Evolutionary conservation across 2,888 invertebrate species (phyloP), one percentile per base, ranked within the genome.

Genomic region (Aromia moschata): DNA sequence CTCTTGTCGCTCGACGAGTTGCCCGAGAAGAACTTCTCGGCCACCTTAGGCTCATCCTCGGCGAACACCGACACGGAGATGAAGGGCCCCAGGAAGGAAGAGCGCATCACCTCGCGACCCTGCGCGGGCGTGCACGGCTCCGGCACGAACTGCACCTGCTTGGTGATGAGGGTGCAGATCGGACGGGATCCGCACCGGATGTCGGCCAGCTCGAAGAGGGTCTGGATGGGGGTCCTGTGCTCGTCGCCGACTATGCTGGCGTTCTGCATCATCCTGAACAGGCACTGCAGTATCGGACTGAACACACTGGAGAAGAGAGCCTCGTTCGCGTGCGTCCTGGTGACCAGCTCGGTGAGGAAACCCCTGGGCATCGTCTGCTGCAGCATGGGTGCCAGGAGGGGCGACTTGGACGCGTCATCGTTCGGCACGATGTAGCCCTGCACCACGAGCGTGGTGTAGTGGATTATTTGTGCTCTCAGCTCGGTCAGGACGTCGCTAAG

Each of bases 11-110:
- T 82, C 0, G 84, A 73, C 1, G 83, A 81, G 60, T 86, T 87
- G 1, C 85, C 85, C 30, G 83, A 82, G 81, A 82, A 85, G 56
- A 84, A 72, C 1, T 71, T 72, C 49, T 71, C 70, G 10, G 70
- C 71, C 30, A 66, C 61, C 67, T 92, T 89, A 0, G 92, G 92
- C 78, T 94, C 93, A 79, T 97, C 97, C 76, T 98, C 97, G 31
- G 93, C 94, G 79, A 97, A 95, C 1, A 96, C 87, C 0, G 97
- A 96, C 0, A 97, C 88, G 7, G 90, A 89, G 65, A 98, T 85
- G 81, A 98, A 97, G 0, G 97, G 94, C 11, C 96, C 97, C 4
- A 99, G 85, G 76, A 89, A 94, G 56, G 94, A 92, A 43, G 91
- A 88, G 49, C 90, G 85, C 0, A 93, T 89, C 56, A 97, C 84